These are phyloP conservation scores for Adineta ricciae DNA, from an alignment of 2,888 invertebrate species.

Conservation along the genomic window DNA sequence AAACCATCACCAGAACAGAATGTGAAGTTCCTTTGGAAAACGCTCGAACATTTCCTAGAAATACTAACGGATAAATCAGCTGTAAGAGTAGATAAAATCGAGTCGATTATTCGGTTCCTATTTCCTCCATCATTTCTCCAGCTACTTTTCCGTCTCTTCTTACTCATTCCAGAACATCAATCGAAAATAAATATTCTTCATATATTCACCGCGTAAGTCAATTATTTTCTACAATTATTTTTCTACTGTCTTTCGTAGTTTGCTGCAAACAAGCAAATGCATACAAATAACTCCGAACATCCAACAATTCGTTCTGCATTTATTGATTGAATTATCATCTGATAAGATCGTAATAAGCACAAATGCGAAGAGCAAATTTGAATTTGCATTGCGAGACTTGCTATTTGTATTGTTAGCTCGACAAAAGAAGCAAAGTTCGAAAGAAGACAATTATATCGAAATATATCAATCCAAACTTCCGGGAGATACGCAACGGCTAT, in stretches of 20 bases:
- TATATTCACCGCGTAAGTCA: background rate
- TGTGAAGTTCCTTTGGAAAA: background rate
- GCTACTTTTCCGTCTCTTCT: background rate
- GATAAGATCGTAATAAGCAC: background rate
- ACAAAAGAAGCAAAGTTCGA: background rate
- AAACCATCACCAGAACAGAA: background rate
- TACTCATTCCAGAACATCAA: background rate
- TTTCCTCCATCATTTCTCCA: background rate
- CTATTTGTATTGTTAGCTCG: background rate
- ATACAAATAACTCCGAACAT: too few relatives aligned
- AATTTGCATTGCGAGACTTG: background rate
- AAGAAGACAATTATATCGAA: background rate
- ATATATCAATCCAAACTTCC: background rate
- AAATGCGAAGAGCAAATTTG: background rate
- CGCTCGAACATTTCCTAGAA: background rate
- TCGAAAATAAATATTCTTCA: background rate
- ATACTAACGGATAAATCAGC: background rate
- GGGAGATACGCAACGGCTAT: background rate
- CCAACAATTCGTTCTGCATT: background rate
- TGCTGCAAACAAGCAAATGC: background rate
- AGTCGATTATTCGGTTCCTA: background rate
- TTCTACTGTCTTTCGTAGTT: background rate
- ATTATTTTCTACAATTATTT: too few relatives aligned
- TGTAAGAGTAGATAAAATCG: background rate
- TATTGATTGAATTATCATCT: background rate